Conservation (phyloP, 1,140 invertebrate species). For the Panulirus ornatus region DNA sequence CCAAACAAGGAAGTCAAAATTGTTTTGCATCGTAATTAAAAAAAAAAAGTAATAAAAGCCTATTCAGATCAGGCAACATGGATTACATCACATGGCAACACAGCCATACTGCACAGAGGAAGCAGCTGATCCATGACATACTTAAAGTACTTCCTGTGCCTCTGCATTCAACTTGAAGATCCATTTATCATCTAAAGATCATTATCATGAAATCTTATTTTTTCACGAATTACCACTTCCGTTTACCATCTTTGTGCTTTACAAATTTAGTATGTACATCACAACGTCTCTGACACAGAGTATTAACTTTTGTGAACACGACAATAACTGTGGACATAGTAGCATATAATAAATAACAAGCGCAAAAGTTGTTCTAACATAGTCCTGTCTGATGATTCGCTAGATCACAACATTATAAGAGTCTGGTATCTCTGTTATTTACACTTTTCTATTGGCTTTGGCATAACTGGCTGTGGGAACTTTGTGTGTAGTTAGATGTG, state of each 20-base stretch:
- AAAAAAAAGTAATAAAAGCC: constrained; percentile 4
- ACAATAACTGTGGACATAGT: background rate
- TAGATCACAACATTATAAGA: background rate
- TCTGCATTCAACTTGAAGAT: background rate
- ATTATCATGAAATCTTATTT: background rate
- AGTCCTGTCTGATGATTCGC: background rate
- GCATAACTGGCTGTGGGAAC: constrained; percentile 27
- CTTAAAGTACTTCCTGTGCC: background rate
- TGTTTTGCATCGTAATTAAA: background rate
- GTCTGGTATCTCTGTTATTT: background rate
- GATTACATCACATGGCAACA: constrained; percentile 21
- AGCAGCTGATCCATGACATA: background rate
- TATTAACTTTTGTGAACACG: background rate
- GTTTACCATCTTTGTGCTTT: background rate
- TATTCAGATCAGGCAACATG: constrained; percentile 19
- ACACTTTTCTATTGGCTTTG: constrained; percentile 31
- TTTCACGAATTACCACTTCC: background rate
- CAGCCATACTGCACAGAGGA: constrained; percentile 4
- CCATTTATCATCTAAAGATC: too few relatives aligned
- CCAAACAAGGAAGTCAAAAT: background rate
- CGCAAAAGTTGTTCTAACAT: background rate
- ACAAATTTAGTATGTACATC: background rate
- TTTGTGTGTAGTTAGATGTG: background rate
- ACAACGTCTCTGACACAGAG: background rate
- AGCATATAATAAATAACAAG: background rate